These are phyloP conservation scores for Harpalus rubripes DNA, from an alignment of 2,888 invertebrate genomes.

Conservation along the genomic window DNA sequence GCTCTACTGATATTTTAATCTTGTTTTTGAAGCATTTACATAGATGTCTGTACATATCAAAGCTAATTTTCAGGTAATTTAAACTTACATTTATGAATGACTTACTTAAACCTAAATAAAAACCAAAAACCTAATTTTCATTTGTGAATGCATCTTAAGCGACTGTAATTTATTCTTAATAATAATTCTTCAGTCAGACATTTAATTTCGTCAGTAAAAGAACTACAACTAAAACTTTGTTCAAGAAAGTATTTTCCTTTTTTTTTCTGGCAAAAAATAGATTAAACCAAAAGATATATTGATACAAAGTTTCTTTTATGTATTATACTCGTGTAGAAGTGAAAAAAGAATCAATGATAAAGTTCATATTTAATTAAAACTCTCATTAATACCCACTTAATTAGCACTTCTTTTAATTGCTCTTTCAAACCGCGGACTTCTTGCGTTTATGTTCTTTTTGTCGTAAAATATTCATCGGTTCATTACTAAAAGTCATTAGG, in stretches of 20 bases:
- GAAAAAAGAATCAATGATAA: conserved; percentile 49
- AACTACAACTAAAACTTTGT: conserved; percentile 6
- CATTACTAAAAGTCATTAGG: conserved; percentile 59
- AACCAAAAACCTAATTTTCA: no score
- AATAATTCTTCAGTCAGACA: not conserved
- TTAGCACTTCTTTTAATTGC: conserved; percentile 62
- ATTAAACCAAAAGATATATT: conserved; percentile 5
- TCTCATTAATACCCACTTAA: conserved; percentile 60
- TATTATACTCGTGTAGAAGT: conserved; percentile 14
- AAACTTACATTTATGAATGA: no score
- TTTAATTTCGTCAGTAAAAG: not conserved
- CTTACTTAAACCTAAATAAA: no score
- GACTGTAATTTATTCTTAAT: not conserved
- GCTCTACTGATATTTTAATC: no score
- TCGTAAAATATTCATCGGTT: conserved; percentile 56
- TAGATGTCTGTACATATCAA: no score
- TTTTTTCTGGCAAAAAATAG: conserved; percentile 15
- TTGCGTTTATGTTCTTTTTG: conserved; percentile 33
- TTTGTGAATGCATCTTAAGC: no score
- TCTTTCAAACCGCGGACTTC: conserved; percentile 37
- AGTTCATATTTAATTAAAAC: conserved; percentile 58
- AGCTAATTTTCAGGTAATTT: no score
- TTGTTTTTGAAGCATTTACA: no score
- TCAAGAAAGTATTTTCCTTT: not conserved
- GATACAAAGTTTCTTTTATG: conserved; percentile 12